Base-by-base conservation (phyloP, 2,797 vertebrate species). In the Micrastur ruficollis region DNA sequence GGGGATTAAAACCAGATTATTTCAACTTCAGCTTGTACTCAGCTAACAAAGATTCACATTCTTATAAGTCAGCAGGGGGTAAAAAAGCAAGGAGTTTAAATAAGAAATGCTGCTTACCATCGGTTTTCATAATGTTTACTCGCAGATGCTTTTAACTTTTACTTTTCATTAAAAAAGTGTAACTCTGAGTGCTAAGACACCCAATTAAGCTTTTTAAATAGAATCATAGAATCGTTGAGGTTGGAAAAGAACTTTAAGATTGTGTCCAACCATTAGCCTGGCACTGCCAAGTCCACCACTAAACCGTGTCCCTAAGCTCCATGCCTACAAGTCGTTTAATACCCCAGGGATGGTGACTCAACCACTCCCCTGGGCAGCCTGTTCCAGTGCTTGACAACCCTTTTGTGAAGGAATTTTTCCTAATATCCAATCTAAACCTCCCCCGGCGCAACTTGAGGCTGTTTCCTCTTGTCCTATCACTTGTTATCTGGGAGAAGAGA, bases 81-180 rank as follows among this genome's bases (percentile, higher is more conserved):
- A 47, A 95, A 97, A 96, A 86, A 74, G 7, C 25, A 78, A 90
- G 32, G 15, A 32, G 84, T 97, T 95, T 94, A 92, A 96, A 96
- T 87, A 81, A 95, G 68, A 89, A 91, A 93, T 92, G 75, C 46
- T 96, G 65, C 66, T 97, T 96, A 93, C 66, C 68, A 56, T 96
- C 2, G 1, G 72, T 92, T 97, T 97, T 95, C 91, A 92, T 95
- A 95, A 52, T 95, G 92, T 93, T 97, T 97, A 91, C 62, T 82
- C 56, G 94, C 79, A 95, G 84, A 79, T 92, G 63, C 82, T 97
- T 97, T 97, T 96, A 95, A 90, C 67, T 94, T 97, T 94, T 96
- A 82, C 85, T 95, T 95, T 96, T 91, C 93, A 92, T 96, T 97
- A 70, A 93, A 97, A 97, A 96, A 96, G 55, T 66, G 85, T 93